Base-by-base conservation (phyloP, 2,888 invertebrate species). In the Mycogona germanica region DNA sequence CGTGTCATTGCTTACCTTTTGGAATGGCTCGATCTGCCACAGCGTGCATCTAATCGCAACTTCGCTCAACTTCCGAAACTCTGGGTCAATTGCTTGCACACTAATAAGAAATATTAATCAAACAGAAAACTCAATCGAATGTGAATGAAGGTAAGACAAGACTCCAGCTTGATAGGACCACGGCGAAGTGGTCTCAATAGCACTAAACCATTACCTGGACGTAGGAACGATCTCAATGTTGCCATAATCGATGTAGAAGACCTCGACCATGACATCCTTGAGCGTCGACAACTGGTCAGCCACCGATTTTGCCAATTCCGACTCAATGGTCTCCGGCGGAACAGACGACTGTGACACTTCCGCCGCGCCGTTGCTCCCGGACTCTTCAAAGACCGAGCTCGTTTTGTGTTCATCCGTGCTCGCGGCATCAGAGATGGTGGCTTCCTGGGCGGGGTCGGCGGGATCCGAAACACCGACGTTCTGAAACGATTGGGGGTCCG, bases 201-300 rank as follows among this genome's bases (percentile, higher is more conserved):
- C n/a, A 12, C n/a, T 12, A 12, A 32, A 12, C 35, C 9, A 12
- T 32, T 32, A 32, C 35, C n/a, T 32, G n/a, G 35, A 12, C 9
- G 35, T 41, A 9, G 9, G 41, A 19, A 41, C 41, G 19, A 14
- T 19, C 14, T 41, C 41, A 9, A 7, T 19, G 41, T 41, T 41
- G 41, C 41, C 41, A 21, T 41, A 41, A 19, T 41, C 41, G 41
- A 41, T 41, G 41, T 41, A 41, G 19, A 9, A 41, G 19, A 41
- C 19, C 9, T 41, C 41, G 23, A 41, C 23, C 12, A 14, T 41
- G 23, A 41, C 12, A 41, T 12, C 19, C n/a, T n/a, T 35, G n/a
- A 41, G 12, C 23, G 19, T 19, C 41, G 19, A 21, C 41, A 41
- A 14, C 14, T 14, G 41, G 21, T 14, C 14, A 41, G 12, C n/a